phyloP scores from a whole-genome alignment of 2,113 vertebrate species.

The Atlantisia rogersi region DNA sequence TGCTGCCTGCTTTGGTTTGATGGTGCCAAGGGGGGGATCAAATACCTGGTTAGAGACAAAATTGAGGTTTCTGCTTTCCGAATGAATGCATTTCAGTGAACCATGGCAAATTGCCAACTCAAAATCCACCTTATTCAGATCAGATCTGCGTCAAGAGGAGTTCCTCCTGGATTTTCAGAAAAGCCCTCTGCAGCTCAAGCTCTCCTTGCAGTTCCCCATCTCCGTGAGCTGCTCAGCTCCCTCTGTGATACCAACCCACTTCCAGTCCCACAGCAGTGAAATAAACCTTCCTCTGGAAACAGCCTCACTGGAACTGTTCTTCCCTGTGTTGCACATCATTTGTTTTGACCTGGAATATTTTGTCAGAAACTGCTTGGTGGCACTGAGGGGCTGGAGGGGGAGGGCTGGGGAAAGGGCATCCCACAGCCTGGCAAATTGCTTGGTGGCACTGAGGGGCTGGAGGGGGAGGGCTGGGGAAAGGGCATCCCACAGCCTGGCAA shows the following conservation, averaged over 20 bases:
- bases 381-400: background rate
- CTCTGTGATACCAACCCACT: background rate
- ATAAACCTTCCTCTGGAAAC: background rate
- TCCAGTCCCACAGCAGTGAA: background rate
- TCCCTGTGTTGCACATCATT: background rate
- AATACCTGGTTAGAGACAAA: background rate
- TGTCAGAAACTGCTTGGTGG: background rate
- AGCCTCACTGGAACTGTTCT: background rate
- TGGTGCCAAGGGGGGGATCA: rapidly evolving
- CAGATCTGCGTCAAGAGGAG: background rate
- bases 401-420: too few species aligned
- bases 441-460: too few species aligned
- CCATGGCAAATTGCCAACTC: background rate
- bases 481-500: too few species aligned
- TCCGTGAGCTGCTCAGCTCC: background rate
- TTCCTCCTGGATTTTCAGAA: background rate
- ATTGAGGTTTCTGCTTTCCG: background rate
- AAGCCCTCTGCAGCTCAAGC: background rate
- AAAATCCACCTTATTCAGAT: background rate
- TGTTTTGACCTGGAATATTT: background rate
- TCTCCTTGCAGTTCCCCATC: background rate
- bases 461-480: too few species aligned
- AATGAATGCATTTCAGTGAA: background rate
- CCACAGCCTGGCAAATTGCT: too few species aligned
- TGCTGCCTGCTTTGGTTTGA: rapidly evolving